phyloP scores from a whole-genome alignment of 2,797 vertebrate species.

The Coreius guichenoti region DNA sequence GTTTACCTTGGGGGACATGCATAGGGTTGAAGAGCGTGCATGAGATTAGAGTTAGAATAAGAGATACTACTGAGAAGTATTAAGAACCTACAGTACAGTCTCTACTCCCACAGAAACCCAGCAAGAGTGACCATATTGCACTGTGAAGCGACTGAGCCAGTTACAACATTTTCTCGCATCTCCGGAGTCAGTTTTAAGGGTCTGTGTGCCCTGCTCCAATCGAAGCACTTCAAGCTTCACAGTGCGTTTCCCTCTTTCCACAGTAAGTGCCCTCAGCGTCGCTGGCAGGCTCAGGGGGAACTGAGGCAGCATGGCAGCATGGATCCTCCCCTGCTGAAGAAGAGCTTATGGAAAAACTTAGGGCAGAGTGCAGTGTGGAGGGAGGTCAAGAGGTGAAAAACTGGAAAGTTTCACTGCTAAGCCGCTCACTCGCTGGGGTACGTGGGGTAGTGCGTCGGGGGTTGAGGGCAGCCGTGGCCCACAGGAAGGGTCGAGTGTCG shows the following conservation, averaged over 20 bases:
- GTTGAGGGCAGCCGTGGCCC: conserved; percentile 66
- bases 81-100: conserved; percentile 20
- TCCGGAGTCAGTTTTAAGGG: background rate
- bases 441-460: conserved; percentile 70
- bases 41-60: conserved; percentile 34
- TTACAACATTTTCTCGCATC: background rate
- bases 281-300: conserved; percentile 30
- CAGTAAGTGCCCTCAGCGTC: conserved; percentile 27
- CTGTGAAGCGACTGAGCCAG: conserved; percentile 22
- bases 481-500: conserved; percentile 68
- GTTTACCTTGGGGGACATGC: conserved; percentile 46
- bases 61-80: conserved; percentile 27
- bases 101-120: conserved; percentile 39
- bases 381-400: conserved; percentile 43
- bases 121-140: conserved; percentile 36
- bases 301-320: conserved; percentile 26
- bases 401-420: conserved; percentile 35
- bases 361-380: conserved; percentile 51
- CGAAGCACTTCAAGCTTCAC: conserved; percentile 29
- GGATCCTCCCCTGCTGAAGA: conserved; percentile 26
- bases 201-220: conserved; percentile 16
- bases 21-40: conserved; percentile 52
- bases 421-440: conserved; percentile 73
- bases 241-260: conserved; percentile 42
- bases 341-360: conserved; percentile 46